Conservation (phyloP, 2,113 vertebrate genomes). For the Ammodytes marinus region DNA sequence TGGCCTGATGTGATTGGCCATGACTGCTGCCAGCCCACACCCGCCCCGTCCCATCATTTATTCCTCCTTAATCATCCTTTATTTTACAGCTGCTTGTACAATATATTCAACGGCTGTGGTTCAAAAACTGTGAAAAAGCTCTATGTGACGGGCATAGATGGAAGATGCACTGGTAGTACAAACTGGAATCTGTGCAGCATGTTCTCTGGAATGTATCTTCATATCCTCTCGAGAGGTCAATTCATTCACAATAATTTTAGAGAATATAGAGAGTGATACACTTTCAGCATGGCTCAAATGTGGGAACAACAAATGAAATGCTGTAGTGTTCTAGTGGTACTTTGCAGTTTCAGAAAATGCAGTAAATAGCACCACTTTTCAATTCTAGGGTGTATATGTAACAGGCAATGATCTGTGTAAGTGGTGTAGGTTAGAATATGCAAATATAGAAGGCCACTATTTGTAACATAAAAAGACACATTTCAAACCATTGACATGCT, state of each 20-base stretch:
- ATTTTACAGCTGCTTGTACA: not conserved
- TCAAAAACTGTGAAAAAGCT: not conserved
- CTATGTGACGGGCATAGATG: not conserved
- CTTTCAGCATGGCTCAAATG: too few relatives aligned
- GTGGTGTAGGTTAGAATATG: not conserved
- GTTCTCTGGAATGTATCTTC: not conserved
- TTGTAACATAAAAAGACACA: too few relatives aligned
- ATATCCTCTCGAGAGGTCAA: not conserved
- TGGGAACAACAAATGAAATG: too few relatives aligned
- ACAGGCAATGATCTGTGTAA: not conserved
- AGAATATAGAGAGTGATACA: not conserved
- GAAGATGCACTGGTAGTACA: not conserved
- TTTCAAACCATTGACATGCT: not conserved
- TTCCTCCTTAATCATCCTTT: conserved; percentile 23
- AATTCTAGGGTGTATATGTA: not conserved
- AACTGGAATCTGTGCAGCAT: not conserved
- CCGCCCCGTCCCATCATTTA: conserved; percentile 27
- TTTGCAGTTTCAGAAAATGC: not conserved
- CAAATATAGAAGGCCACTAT: not conserved
- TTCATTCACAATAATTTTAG: not conserved
- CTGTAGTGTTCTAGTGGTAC: not conserved
- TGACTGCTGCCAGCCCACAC: conserved; percentile 20
- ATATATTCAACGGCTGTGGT: not conserved
- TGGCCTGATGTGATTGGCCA: conserved; percentile 31
- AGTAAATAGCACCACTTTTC: not conserved